These are phyloP conservation scores for Coilia nasus DNA, from an alignment of 2,797 vertebrate species.

Conservation along the genomic window DNA sequence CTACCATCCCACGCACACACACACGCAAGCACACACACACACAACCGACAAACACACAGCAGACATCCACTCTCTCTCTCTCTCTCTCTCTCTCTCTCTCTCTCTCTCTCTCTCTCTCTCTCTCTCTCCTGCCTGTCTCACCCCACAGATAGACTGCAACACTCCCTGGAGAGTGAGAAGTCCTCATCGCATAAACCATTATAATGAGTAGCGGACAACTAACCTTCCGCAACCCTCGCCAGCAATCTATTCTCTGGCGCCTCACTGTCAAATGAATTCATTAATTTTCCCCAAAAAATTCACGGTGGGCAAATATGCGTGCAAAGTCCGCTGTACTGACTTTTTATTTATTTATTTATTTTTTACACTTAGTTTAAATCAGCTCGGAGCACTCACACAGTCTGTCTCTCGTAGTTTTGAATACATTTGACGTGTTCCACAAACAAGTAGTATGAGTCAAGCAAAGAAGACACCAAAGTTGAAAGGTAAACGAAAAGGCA, in stretches of 20 bases:
- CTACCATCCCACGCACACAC: slow-evolving; percentile 14
- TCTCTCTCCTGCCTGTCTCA: not conserved
- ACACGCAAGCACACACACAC: slow-evolving; percentile 27
- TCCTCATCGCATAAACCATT: not conserved
- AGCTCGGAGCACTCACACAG: too few relatives aligned
- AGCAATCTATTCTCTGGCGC: not conserved
- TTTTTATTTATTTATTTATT: not conserved
- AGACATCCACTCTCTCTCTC: not conserved
- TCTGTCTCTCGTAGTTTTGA: not conserved
- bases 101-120: not conserved
- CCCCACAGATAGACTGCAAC: not conserved
- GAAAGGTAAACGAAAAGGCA: not conserved
- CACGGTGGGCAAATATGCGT: not conserved
- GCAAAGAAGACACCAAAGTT: not conserved
- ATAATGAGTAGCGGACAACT: not conserved
- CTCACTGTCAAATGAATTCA: not conserved
- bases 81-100: not conserved
- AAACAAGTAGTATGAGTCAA: not conserved
- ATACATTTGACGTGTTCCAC: not conserved
- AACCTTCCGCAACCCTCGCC: not conserved
- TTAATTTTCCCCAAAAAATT: not conserved
- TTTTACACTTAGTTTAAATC: too few relatives aligned
- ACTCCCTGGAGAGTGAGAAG: not conserved
- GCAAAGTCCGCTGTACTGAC: not conserved
- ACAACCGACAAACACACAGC: not conserved